Conservation (phyloP, 2,888 invertebrate species). For the Rhagophthalmus giganteus region DNA sequence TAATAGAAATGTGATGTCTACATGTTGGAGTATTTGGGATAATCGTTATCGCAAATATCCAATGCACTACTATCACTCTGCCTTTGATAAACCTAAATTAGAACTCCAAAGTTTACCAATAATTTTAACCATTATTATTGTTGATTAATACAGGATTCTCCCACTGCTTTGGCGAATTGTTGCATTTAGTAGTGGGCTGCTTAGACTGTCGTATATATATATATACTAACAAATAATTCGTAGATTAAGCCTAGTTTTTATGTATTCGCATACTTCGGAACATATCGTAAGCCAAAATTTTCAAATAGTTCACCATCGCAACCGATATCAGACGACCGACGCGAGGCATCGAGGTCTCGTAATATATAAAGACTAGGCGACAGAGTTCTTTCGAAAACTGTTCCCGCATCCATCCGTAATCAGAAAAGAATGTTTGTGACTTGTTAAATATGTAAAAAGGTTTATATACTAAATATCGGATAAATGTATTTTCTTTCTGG, state of each 20-base stretch:
- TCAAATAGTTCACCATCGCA: too few species aligned
- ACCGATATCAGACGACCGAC: too few species aligned
- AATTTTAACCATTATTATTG: too few species aligned
- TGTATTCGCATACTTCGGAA: background rate
- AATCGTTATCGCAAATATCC: slow-evolving; percentile 7
- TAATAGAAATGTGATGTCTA: slow-evolving; percentile 5
- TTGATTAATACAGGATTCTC: too few species aligned
- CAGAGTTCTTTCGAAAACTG: too few species aligned
- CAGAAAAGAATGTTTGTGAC: slow-evolving; percentile 15
- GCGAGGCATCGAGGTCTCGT: too few species aligned
- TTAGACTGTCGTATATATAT: background rate
- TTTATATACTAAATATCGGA: slow-evolving; percentile 14
- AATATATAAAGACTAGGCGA: too few species aligned
- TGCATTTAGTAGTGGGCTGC: slow-evolving; percentile 21
- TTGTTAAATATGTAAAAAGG: slow-evolving; percentile 26
- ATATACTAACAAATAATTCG: too few species aligned
- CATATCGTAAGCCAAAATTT: too few species aligned
- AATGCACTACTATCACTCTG: slow-evolving; percentile 20
- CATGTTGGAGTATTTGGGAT: slow-evolving; percentile 2
- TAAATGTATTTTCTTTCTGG: slow-evolving; percentile 23
- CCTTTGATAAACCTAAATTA: slow-evolving; percentile 11
- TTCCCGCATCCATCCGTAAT: slow-evolving; percentile 17
- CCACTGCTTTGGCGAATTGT: slow-evolving; percentile 20
- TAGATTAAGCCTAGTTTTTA: slow-evolving; percentile 9
- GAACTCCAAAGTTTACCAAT: slow-evolving; percentile 4